These are phyloP conservation scores for Microplitis manilae DNA, from an alignment of 2,888 invertebrate genomes.

Conservation along the genomic window DNA sequence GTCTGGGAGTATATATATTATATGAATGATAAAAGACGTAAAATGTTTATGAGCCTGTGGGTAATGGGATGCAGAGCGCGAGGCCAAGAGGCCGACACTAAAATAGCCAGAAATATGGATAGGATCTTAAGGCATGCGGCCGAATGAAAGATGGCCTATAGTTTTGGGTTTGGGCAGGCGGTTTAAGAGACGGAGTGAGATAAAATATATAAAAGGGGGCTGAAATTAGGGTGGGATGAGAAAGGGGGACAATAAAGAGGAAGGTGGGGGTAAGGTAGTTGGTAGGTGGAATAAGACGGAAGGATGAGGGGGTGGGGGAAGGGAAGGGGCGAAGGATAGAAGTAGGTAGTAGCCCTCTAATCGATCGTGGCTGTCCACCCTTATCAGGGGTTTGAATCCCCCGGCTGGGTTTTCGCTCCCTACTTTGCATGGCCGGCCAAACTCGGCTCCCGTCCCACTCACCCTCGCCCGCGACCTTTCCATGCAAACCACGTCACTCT, in stretches of 20 bases:
- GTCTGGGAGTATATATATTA: conserved; percentile 49
- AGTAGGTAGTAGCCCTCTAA: conserved; percentile 66
- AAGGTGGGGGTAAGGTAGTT: conserved; percentile 53
- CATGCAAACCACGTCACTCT: conserved; percentile 42
- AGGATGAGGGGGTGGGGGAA: conserved; percentile 55
- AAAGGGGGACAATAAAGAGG: conserved; percentile 51
- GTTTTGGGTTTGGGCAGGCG: not conserved
- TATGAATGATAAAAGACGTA: too few species aligned
- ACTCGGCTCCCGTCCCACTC: conserved; percentile 42
- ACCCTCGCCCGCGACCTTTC: not conserved
- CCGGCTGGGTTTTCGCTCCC: conserved; percentile 41
- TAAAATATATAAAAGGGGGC: conserved; percentile 36
- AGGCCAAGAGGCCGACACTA: not conserved
- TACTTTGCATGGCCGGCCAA: conserved; percentile 57
- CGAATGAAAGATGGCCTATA: not conserved
- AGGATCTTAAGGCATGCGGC: not conserved
- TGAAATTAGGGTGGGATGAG: conserved; percentile 49
- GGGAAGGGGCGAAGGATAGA: conserved; percentile 55
- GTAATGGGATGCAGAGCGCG: too few species aligned
- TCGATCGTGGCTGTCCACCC: conserved; percentile 73
- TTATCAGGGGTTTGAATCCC: conserved; percentile 67
- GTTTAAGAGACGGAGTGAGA: conserved; percentile 31
- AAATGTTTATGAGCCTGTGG: too few species aligned
- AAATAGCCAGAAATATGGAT: conserved; percentile 30
- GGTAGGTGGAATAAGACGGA: conserved; percentile 44